These are phyloP conservation scores for Caenorhabditis sp. DNA, from an alignment of 2,888 invertebrate genomes.

Conservation along the genomic window DNA sequence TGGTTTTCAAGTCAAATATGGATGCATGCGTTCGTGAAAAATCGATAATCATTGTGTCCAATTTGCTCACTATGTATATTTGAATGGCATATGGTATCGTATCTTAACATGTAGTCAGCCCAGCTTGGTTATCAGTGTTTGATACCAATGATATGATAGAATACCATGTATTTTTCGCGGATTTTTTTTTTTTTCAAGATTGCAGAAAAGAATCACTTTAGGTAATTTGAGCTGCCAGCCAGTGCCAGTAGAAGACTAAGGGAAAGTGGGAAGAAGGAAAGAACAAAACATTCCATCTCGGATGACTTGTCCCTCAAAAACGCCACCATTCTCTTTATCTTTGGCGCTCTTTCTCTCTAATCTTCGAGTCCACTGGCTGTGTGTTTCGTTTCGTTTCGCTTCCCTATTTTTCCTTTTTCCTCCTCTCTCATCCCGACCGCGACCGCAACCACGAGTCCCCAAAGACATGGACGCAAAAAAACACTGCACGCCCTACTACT, in stretches of 20 bases:
- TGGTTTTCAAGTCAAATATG: too few species aligned
- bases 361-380: conserved; percentile 50
- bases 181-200: too few species aligned
- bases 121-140: too few species aligned
- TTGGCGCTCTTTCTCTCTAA: conserved; percentile 53
- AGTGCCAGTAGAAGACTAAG: too few species aligned
- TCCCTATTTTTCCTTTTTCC: conserved; percentile 14
- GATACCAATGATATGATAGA: too few species aligned
- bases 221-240: too few species aligned
- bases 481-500: conserved; percentile 38
- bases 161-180: too few species aligned
- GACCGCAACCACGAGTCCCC: conserved; percentile 49
- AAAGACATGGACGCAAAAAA: conserved; percentile 55
- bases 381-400: too few species aligned
- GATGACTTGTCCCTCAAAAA: conserved; percentile 35
- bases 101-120: too few species aligned
- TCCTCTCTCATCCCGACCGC: conserved; percentile 13
- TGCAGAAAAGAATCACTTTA: too few species aligned
- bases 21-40: conserved; percentile 2
- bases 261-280: background rate
- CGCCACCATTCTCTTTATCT: conserved; percentile 28
- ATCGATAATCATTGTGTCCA: background rate
- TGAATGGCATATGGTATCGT: background rate
- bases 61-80: too few species aligned
- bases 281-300: conserved; percentile 30